Conservation (phyloP, 2,797 vertebrate species). For the Orestias chungarensis region DNA sequence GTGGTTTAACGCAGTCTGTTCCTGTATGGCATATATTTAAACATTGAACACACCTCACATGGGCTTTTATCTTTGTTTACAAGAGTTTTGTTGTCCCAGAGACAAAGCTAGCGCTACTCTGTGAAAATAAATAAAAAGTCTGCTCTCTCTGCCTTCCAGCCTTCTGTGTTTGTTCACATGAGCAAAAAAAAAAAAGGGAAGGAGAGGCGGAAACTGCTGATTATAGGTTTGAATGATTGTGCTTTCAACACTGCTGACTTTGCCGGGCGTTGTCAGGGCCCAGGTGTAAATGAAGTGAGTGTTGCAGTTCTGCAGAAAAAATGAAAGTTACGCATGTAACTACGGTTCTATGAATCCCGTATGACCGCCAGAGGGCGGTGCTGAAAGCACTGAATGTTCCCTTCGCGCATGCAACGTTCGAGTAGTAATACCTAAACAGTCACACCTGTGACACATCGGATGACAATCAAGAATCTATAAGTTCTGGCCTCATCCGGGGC, state of each 20-base stretch:
- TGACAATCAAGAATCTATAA: no score
- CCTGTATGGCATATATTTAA: constrained; percentile 35
- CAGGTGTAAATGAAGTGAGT: constrained; percentile 1
- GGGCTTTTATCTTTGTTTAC: constrained; percentile 53
- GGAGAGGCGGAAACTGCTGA: constrained; percentile 30
- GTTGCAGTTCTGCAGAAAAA: constrained; percentile 21
- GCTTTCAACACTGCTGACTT: constrained; percentile 21
- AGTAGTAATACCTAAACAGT: no score
- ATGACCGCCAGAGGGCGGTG: no score
- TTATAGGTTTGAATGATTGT: constrained; percentile 31
- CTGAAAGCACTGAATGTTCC: no score
- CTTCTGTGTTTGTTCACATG: constrained; percentile 12
- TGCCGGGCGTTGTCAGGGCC: no score
- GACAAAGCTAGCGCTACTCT: constrained; percentile 8
- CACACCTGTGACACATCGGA: no score
- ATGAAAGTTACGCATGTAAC: no score
- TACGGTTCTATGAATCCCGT: no score
- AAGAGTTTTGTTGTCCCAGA: constrained; percentile 40
- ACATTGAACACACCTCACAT: constrained; percentile 30
- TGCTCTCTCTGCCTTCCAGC: constrained; percentile 4
- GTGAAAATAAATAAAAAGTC: constrained; percentile 4
- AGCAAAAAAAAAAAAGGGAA: constrained; percentile 12
- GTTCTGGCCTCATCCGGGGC: no score
- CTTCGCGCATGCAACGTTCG: no score
- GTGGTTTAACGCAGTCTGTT: constrained; percentile 33